Percentiles rank a stretch among this genome's conserved stretches.
Conservation (phyloP, 2,797 vertebrate genomes). For the Loriculus beryllinus region DNA sequence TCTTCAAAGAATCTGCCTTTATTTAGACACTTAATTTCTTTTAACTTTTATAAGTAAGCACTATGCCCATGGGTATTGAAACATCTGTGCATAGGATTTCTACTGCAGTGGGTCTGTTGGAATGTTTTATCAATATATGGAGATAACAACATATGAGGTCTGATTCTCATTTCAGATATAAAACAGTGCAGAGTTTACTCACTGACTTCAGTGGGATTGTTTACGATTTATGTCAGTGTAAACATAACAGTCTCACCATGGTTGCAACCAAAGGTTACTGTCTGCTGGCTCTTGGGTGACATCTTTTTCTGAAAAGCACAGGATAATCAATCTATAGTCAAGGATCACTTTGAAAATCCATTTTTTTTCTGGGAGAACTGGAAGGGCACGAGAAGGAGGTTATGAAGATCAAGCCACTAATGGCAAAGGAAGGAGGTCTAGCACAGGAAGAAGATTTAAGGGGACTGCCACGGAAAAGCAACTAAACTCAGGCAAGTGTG, state of each 20-base stretch:
- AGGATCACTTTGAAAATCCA: neutral
- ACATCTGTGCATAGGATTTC: neutral
- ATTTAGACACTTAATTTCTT: neutral
- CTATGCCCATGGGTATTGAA: neutral
- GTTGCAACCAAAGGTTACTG: neutral
- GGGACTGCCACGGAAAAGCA: neutral
- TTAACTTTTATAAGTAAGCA: neutral
- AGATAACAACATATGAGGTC: neutral
- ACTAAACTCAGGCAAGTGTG: neutral
- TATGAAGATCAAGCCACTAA: neutral
- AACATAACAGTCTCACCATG: neutral
- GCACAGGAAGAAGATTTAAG: neutral
- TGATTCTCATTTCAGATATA: slow-evolving; percentile 16
- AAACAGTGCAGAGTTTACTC: neutral
- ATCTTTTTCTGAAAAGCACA: neutral
- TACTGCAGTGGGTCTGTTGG: neutral
- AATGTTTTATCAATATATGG: neutral
- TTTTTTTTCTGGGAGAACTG: neutral
- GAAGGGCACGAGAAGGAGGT: neutral
- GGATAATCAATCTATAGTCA: neutral
- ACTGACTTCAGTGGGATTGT: neutral
- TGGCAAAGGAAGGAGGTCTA: neutral
- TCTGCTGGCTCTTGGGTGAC: neutral
- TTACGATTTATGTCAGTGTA: neutral
- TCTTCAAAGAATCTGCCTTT: neutral